A percentile compares a stretch with the other conserved stretches of the same genome.
These are phyloP conservation scores for Andinoacara biseriatus DNA, from an alignment of 2,113 vertebrate genomes.

Conservation along the genomic window DNA sequence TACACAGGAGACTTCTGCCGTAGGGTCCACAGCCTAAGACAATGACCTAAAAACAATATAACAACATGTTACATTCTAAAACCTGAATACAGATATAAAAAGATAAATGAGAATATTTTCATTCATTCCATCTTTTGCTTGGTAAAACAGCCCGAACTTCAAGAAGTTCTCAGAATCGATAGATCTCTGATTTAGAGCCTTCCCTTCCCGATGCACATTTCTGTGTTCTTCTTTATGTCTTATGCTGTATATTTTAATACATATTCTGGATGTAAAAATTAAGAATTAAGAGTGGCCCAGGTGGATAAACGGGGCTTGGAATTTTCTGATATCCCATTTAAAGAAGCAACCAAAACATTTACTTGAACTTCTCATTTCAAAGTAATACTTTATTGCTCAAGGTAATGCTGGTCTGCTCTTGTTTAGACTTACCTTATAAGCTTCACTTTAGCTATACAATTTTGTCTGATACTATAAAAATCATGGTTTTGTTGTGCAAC, in stretches of 20 bases:
- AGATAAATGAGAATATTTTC: neutral
- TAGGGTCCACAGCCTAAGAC: conserved; percentile 19
- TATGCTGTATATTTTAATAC: neutral
- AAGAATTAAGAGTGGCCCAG: too few species aligned
- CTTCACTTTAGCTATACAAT: neutral
- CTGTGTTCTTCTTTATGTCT: neutral
- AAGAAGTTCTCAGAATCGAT: too few species aligned
- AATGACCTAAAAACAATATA: conserved; percentile 22
- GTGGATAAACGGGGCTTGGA: neutral
- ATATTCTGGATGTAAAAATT: too few species aligned
- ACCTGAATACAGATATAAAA: neutral
- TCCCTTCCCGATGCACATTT: neutral
- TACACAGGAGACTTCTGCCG: neutral
- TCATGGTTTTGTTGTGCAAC: neutral
- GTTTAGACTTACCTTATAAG: neutral
- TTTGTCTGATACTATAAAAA: neutral
- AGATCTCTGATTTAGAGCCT: too few species aligned
- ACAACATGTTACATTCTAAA: neutral
- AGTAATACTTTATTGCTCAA: neutral
- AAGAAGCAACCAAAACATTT: neutral
- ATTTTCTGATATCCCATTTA: neutral
- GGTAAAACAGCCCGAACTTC: neutral
- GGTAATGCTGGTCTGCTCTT: neutral
- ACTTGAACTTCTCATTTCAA: too few species aligned
- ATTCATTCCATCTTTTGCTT: neutral